Base-by-base conservation (phyloP, 2,797 vertebrate genomes). In the Muscicapa comitata region DNA sequence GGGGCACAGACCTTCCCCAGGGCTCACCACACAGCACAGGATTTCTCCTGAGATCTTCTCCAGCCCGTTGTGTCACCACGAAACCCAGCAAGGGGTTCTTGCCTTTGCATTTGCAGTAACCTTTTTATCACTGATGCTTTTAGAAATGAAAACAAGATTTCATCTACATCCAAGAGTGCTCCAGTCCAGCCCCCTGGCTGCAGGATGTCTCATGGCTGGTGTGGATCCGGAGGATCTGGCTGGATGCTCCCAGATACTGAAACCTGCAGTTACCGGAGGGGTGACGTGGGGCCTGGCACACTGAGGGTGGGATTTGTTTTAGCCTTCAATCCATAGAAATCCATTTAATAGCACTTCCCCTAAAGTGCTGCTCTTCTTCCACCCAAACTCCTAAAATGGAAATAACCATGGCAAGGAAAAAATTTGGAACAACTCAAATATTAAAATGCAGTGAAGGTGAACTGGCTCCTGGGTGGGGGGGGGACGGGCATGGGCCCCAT, bases 61-160 rank as follows among this genome's bases (percentile, higher is more conserved):
- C 42, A 92, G 19, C 21, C 24, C 0, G 0, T 5, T n/a, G 23
- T 48, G 17, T 71, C 80, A 33, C 12, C 10, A 10, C 2, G 29
- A 62, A 86, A 51, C 13, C 11, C 47, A 51, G 9, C 28, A 55
- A 48, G n/a, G 6, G 3, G 11, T 40, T 55, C 48, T 57, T 63
- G 33, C 35, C n/a, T 28, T n/a, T 38, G 53, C 13, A 3, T 38
- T 77, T 74, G 7, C 25, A 38, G 40, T 45, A 66, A 45, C 16
- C 8, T 73, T 54, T 51, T 72, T 24, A 58, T 37, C 59, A 17
- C 5, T 37, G 40, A 21, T 24, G 25, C 7, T 13, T 92, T 87
- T 68, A 31, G 35, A 78, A 81, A 78, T 16, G 6, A 75, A 81
- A 58, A 29, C 6, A 28, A 62, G 21, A 25, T 58, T 86, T 92